These are phyloP conservation scores for Hippoglossus hippoglossus DNA, from an alignment of 2,797 vertebrate genomes.

Conservation along the genomic window DNA sequence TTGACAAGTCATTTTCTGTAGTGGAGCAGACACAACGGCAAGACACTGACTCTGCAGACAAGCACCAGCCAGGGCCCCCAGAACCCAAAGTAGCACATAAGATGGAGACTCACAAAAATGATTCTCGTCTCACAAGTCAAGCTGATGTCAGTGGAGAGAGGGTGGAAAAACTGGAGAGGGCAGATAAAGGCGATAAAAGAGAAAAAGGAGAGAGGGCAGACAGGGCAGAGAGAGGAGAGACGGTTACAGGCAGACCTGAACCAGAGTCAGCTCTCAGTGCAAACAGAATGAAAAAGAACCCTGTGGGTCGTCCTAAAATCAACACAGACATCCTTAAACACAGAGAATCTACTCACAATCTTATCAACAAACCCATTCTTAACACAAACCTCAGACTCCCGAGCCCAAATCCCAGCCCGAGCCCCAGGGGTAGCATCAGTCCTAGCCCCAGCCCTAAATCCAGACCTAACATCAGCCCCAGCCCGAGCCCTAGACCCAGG, in stretches of 20 bases:
- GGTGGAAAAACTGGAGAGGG: slow-evolving; percentile 64
- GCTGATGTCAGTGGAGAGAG: slow-evolving; percentile 65
- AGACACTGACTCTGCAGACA: slow-evolving; percentile 78
- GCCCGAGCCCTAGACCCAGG: slow-evolving; percentile 64
- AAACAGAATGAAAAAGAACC: slow-evolving; percentile 86
- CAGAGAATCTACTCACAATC: slow-evolving; percentile 67
- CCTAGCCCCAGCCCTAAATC: slow-evolving; percentile 72
- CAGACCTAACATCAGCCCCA: slow-evolving; percentile 62
- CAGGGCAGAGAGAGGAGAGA: slow-evolving; percentile 67
- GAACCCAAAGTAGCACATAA: slow-evolving; percentile 84
- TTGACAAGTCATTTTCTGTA: slow-evolving; percentile 88
- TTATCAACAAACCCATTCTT: slow-evolving; percentile 63
- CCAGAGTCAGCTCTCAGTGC: slow-evolving; percentile 71
- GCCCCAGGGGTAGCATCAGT: slow-evolving; percentile 65
- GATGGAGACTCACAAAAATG: slow-evolving; percentile 76
- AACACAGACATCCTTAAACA: slow-evolving; percentile 81
- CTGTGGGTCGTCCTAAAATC: slow-evolving; percentile 82
- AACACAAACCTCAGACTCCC: slow-evolving; percentile 55
- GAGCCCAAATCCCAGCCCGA: slow-evolving; percentile 68
- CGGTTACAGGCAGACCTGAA: slow-evolving; percentile 49
- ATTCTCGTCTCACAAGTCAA: slow-evolving; percentile 71
- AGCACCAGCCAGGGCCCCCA: slow-evolving; percentile 70
- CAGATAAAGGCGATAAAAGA: slow-evolving; percentile 71
- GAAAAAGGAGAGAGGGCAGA: slow-evolving; percentile 69
- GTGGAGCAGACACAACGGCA: slow-evolving; percentile 84